A percentile compares a stretch with the other conserved stretches of the same genome.
These are phyloP conservation scores for Pocillopora meandrina DNA, from an alignment of 92 coral and sea anemone genomes.

Conservation along the genomic window DNA sequence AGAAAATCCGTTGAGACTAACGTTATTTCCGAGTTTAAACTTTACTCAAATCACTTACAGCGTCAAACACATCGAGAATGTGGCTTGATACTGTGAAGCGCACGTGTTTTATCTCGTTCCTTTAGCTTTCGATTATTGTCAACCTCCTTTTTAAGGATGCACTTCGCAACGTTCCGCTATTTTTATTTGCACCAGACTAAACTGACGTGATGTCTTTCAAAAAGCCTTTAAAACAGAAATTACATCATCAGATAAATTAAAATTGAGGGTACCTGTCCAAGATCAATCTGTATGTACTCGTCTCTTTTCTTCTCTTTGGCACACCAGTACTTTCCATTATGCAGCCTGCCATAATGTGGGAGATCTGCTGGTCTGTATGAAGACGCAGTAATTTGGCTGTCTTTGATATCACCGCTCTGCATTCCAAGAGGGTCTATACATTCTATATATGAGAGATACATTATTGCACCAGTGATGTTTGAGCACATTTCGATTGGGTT, in stretches of 20 bases:
- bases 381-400: conserved; percentile 67
- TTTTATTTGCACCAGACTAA: too few species aligned
- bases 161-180: too few species aligned
- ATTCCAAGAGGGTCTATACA: conserved; percentile 70
- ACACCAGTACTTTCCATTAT: conserved; percentile 66
- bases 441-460: conserved; percentile 23
- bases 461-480: neutral
- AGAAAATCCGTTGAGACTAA: too few species aligned
- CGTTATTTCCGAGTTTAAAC: too few species aligned
- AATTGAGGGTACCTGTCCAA: conserved; percentile 63
- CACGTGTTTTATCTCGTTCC: too few species aligned
- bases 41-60: too few species aligned
- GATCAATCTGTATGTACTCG: conserved; percentile 76
- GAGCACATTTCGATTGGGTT: neutral
- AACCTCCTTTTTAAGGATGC: too few species aligned
- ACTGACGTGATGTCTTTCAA: too few species aligned
- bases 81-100: too few species aligned
- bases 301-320: conserved; percentile 47
- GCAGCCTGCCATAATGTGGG: conserved; percentile 60
- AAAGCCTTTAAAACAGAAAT: neutral
- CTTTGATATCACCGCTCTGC: conserved; percentile 50
- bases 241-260: too few species aligned
- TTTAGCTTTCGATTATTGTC: too few species aligned
- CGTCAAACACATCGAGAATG: too few species aligned
- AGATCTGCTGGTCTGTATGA: conserved; percentile 41